Evolutionary conservation across 2,113 vertebrate genomes (phyloP), one percentile per base, ranked within the genome.

Genomic region (Hylia prasina): DNA sequence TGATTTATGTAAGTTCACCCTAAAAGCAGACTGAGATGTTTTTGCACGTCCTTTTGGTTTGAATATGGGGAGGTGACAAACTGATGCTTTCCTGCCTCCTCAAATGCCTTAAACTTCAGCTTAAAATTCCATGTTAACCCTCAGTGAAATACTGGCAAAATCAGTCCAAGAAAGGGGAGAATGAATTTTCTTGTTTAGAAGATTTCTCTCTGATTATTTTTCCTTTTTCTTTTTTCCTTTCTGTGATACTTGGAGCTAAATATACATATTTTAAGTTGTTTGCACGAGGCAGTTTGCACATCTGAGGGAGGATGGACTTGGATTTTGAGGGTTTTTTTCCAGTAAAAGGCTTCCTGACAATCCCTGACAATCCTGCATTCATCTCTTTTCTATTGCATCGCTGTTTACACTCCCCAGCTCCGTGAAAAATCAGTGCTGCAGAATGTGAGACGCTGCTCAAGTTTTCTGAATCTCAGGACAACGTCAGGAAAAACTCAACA

Each of bases 1-100:
- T 53, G 24, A 84, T 93, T 93, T 82, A 39, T 65, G 16, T 9
- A 54, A 95, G 89, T 66, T 84, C 65, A 31, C 64, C 35, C 24
- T 68, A 37, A 71, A 65, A 90, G 69, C 12, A 61, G 82, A 83
- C 35, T n/a, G 25, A 18, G 35, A 13, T 42, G 22, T 45, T 92
- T 76, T 57, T 39, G 71, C 45, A 14, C 7, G 13, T 25, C 15
- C 18, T 15, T 87, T 51, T 24, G 13, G 10, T 48, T 17, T 42
- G 61, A 65, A 39, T 19, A n/a, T 0, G 4, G 64, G 39, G 69
- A 53, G 17, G 27, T 21, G 56, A 31, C 24, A 53, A 47, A 7
- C 13, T 70, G 50, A 18, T 31, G 13, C 13, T 58, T 5, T 70
- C 15, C 47, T 69, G 23, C 42, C 53, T 61, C 12, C 25, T 69